A percentile compares a stretch with the other conserved stretches of the same genome.
phyloP scores from a whole-genome alignment of 2,113 vertebrate genomes.

The Holacanthus passer region DNA sequence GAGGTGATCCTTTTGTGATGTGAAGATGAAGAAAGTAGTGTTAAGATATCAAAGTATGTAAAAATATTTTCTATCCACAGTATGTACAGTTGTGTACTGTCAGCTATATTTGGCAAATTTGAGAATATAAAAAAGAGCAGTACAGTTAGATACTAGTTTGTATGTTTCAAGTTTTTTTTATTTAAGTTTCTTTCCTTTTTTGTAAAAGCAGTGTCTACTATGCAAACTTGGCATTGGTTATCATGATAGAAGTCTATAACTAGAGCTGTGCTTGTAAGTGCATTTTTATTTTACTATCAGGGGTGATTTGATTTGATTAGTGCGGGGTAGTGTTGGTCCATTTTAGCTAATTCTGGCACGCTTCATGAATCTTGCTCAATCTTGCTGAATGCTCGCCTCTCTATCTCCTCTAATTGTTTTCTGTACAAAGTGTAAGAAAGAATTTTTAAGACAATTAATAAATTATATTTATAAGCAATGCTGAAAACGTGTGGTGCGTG shows the following conservation, averaged over 20 bases:
- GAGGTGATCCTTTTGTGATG: slow-evolving; percentile 49
- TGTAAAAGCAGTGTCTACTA: slow-evolving; percentile 93
- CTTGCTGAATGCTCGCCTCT: slow-evolving; percentile 91
- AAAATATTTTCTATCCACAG: slow-evolving; percentile 66
- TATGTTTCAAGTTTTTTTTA: slow-evolving; percentile 72
- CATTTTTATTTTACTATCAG: slow-evolving; percentile 76
- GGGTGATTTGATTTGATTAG: slow-evolving; percentile 83
- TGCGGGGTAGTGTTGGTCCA: slow-evolving; percentile 84
- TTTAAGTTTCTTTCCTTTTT: slow-evolving; percentile 75
- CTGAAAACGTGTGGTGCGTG: slow-evolving; percentile 51
- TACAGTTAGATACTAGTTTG: slow-evolving; percentile 81
- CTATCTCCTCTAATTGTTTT: slow-evolving; percentile 85
- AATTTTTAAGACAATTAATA: slow-evolving; percentile 99
- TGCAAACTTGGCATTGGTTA: slow-evolving; percentile 93
- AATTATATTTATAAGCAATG: slow-evolving; percentile 99
- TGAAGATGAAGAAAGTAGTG: slow-evolving; percentile 65
- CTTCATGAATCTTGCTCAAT: slow-evolving; percentile 84
- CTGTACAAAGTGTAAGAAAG: slow-evolving; percentile 99
- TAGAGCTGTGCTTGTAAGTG: slow-evolving; percentile 87
- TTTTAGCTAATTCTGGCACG: slow-evolving; percentile 85
- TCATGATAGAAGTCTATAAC: slow-evolving; percentile 83
- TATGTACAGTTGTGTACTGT: slow-evolving; percentile 81
- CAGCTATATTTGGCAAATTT: slow-evolving; percentile 78
- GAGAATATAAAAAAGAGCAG: slow-evolving; percentile 73
- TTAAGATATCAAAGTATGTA: slow-evolving; percentile 79